phyloP scores from a whole-genome alignment of 2,888 invertebrate genomes.

The Drosophila atroscutellata region DNA sequence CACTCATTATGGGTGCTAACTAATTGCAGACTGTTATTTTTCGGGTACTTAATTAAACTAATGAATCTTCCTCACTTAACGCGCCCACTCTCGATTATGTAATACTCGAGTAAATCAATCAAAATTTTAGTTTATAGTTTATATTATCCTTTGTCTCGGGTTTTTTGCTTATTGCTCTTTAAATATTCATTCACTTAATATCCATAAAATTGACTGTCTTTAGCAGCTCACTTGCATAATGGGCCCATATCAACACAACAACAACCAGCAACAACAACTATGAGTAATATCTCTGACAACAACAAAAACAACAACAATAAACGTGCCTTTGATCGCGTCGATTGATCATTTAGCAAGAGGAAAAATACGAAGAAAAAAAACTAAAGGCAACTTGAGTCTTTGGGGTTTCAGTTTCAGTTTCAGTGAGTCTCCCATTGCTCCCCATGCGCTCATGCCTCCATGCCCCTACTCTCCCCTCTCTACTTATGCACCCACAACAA shows the following conservation, averaged over 20 bases:
- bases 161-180: slow-evolving; percentile 4
- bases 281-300: slow-evolving; percentile 58
- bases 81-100: slow-evolving; percentile 7
- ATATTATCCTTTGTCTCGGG: slow-evolving; percentile 23
- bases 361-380: neutral
- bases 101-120: slow-evolving; percentile 38
- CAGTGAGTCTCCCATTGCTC: neutral
- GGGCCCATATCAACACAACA: slow-evolving; percentile 46
- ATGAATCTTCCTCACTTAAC: slow-evolving; percentile 36
- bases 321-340: slow-evolving; percentile 77
- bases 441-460: neutral
- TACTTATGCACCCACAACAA: slow-evolving; percentile 16
- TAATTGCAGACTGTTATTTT: slow-evolving; percentile 47
- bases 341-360: slow-evolving; percentile 78
- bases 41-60: slow-evolving; percentile 44
- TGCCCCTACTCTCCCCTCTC: neutral
- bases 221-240: slow-evolving; percentile 62
- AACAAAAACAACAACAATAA: slow-evolving; percentile 38
- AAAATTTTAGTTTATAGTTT: slow-evolving; percentile 1
- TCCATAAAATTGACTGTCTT: slow-evolving; percentile 23
- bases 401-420: slow-evolving; percentile 27
- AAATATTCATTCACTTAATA: slow-evolving; percentile 18
- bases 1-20: slow-evolving; percentile 27
- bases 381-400: slow-evolving; percentile 30
- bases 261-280: slow-evolving; percentile 15